phyloP scores from a whole-genome alignment of 1,140 invertebrate genomes.

The Nautilus pompilius region DNA sequence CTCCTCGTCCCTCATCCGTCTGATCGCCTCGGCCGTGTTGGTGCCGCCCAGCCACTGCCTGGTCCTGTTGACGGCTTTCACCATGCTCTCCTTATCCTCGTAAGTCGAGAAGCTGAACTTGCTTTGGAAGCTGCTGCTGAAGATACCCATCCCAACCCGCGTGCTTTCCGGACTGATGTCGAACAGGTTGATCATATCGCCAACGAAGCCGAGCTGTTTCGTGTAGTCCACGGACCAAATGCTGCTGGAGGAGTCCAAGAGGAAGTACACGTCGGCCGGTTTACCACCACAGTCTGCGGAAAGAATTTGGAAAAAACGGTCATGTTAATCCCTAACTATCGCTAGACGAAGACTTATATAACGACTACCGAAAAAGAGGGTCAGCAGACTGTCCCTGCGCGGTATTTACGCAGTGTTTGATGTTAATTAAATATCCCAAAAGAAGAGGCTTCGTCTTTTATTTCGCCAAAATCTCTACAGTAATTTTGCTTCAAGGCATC shows the following conservation, averaged over 20 bases:
- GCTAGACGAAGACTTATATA: too few species aligned
- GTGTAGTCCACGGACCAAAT: conserved; percentile 43
- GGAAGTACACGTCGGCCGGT: conserved; percentile 46
- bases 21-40: conserved; percentile 38
- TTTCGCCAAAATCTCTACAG: too few species aligned
- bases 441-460: too few species aligned
- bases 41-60: conserved; percentile 36
- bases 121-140: conserved; percentile 28
- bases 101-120: conserved; percentile 29
- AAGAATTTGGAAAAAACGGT: neutral
- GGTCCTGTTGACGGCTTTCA: conserved; percentile 23
- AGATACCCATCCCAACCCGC: conserved; percentile 35
- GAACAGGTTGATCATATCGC: conserved; percentile 27
- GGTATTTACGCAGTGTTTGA: too few species aligned
- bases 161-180: conserved; percentile 28
- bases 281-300: conserved; percentile 39
- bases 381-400: too few species aligned
- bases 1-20: conserved; percentile 24
- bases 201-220: conserved; percentile 35
- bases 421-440: too few species aligned
- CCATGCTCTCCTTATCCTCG: conserved; percentile 19
- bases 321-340: too few species aligned
- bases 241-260: conserved; percentile 46
- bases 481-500: too few species aligned
- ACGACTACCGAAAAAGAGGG: too few species aligned